phyloP scores from a whole-genome alignment of 1,140 invertebrate species.

The Vollenhovia emeryi region DNA sequence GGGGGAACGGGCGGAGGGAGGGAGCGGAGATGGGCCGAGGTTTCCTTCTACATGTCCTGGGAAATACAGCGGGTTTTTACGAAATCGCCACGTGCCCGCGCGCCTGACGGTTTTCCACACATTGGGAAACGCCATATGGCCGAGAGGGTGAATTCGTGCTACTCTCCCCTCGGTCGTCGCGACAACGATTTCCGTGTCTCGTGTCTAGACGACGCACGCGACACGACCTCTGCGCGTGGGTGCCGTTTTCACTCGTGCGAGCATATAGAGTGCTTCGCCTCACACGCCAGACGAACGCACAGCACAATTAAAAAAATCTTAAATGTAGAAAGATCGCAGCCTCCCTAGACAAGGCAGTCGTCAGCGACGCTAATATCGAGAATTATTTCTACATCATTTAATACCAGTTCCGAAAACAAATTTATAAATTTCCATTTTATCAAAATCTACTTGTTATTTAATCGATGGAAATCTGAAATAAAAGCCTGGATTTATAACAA shows the following conservation, averaged over 20 bases:
- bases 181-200: constrained; percentile 50
- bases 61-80: constrained; percentile 10
- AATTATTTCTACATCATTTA: not conserved
- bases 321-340: not conserved
- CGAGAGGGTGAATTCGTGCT: constrained; percentile 45
- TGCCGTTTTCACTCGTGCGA: not conserved
- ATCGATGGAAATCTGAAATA: not conserved
- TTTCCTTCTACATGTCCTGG: not conserved
- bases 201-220: constrained; percentile 44
- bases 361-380: not conserved
- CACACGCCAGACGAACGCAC: no score
- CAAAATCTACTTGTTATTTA: not conserved
- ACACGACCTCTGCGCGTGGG: constrained; percentile 26
- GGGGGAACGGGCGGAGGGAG: not conserved
- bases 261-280: not conserved
- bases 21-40: not conserved
- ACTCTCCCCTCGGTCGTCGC: constrained; percentile 31
- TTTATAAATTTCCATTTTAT: not conserved
- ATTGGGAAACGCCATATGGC: constrained; percentile 53
- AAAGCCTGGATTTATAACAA: not conserved
- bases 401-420: not conserved
- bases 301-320: not conserved
- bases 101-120: constrained; percentile 15
- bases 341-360: not conserved
- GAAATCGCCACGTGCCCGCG: constrained; percentile 45